Evolutionary conservation across 2,888 invertebrate species (phyloP).

Genomic region (Blera fallax): DNA sequence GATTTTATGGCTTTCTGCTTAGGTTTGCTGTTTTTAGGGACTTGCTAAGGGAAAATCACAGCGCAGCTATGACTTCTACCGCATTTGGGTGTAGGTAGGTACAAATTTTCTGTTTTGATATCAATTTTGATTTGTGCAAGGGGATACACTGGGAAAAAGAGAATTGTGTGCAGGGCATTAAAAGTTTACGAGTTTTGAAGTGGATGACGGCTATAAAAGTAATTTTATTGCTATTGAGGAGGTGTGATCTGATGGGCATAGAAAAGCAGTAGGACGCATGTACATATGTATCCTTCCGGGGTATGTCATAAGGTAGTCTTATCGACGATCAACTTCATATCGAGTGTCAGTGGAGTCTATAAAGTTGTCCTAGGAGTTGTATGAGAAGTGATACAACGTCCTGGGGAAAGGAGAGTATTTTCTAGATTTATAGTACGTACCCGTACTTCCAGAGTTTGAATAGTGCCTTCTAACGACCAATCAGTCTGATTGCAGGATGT

Average conservation of each 20-base stretch:
- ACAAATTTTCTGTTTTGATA: constrained; percentile 13
- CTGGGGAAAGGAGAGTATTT: too few relatives aligned
- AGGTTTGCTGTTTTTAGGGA: constrained; percentile 35
- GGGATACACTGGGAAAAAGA: not conserved
- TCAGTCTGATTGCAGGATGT: too few relatives aligned
- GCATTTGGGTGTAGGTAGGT: constrained; percentile 22
- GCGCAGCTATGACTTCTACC: constrained; percentile 16
- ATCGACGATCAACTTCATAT: not conserved
- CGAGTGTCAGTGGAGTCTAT: not conserved
- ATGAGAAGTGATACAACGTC: too few relatives aligned
- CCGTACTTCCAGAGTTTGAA: too few relatives aligned
- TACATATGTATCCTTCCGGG: not conserved
- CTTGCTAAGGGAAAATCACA: not conserved
- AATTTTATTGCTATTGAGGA: not conserved
- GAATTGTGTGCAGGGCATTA: not conserved
- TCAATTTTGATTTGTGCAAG: constrained; percentile 52
- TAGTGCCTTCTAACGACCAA: too few relatives aligned
- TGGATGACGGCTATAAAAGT: not conserved
- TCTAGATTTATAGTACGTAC: too few relatives aligned
- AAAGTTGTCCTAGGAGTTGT: too few relatives aligned
- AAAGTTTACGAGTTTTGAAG: not conserved
- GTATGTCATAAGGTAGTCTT: not conserved
- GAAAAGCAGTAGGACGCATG: too few relatives aligned
- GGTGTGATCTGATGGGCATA: not conserved
- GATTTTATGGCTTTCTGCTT: constrained; percentile 65